Conservation (phyloP, 1,140 invertebrate genomes). For the Penaeus chinensis region DNA sequence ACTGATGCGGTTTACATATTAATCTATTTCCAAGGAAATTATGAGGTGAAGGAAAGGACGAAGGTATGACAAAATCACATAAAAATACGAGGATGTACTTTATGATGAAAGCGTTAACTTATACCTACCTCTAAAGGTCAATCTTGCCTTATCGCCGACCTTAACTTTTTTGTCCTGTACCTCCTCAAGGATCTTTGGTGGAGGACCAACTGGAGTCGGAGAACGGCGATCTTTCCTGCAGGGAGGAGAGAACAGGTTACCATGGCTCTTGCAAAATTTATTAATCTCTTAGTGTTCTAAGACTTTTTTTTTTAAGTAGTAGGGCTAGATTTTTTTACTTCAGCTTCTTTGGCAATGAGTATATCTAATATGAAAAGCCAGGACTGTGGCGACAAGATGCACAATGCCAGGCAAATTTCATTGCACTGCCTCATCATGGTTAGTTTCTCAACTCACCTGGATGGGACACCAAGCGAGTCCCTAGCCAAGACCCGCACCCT, state of each 20-base stretch:
- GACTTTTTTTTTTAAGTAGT: no score
- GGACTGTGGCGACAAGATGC: no score
- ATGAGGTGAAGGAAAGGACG: background rate
- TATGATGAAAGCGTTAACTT: background rate
- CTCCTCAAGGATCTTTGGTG: constrained; percentile 78
- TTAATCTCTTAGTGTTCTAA: no score
- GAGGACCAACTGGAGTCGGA: constrained; percentile 60
- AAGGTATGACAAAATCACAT: background rate
- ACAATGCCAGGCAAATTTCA: no score
- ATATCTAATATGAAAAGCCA: no score
- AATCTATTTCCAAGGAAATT: background rate
- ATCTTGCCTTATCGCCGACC: constrained; percentile 79
- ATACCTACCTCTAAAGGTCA: constrained; percentile 76
- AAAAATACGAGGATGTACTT: no score
- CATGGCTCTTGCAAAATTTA: background rate
- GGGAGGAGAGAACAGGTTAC: background rate
- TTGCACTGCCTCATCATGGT: background rate
- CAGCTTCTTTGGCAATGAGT: no score
- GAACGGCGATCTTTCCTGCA: constrained; percentile 44
- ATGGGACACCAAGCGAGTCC: constrained; percentile 48
- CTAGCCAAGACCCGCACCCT: constrained; percentile 59
- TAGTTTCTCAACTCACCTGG: constrained; percentile 18
- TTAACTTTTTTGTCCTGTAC: constrained; percentile 79
- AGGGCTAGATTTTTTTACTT: no score
- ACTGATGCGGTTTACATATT: background rate